Evolutionary conservation across 2,888 invertebrate species (phyloP).

Genomic region (Microctonus hyperodae): DNA sequence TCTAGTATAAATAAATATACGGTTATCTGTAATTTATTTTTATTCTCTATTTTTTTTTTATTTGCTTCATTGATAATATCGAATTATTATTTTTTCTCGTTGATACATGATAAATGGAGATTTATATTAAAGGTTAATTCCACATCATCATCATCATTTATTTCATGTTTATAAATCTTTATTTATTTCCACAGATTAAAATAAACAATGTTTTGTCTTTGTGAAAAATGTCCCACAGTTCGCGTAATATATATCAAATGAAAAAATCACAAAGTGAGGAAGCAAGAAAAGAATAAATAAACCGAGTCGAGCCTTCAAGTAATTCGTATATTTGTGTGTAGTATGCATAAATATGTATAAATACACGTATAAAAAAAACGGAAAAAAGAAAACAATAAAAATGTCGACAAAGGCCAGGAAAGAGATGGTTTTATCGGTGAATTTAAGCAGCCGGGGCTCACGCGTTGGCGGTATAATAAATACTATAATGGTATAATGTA

Average conservation of each 20-base stretch:
- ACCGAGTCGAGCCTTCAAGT: not conserved
- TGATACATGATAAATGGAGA: too few relatives aligned
- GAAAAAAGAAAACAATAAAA: constrained; percentile 4
- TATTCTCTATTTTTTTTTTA: not conserved
- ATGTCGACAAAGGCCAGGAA: constrained; percentile 11
- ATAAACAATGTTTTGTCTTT: not conserved
- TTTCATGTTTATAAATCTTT: too few relatives aligned
- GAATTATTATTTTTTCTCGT: too few relatives aligned
- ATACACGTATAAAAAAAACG: not conserved
- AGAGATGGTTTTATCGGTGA: not conserved
- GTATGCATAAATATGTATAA: not conserved
- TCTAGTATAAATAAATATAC: not conserved
- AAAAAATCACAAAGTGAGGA: not conserved
- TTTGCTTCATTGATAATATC: too few relatives aligned
- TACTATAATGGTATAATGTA: too few relatives aligned
- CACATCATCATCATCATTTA: too few relatives aligned
- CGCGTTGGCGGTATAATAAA: not conserved
- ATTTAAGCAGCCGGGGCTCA: constrained; percentile 19
- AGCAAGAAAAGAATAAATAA: not conserved
- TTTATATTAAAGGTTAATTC: too few relatives aligned
- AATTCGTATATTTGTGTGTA: too few relatives aligned
- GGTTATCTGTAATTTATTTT: not conserved
- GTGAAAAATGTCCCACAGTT: too few relatives aligned
- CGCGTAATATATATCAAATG: too few relatives aligned
- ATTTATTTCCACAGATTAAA: not conserved